phyloP scores from a whole-genome alignment of 1,140 invertebrate genomes.

The Heliconius hermathena region DNA sequence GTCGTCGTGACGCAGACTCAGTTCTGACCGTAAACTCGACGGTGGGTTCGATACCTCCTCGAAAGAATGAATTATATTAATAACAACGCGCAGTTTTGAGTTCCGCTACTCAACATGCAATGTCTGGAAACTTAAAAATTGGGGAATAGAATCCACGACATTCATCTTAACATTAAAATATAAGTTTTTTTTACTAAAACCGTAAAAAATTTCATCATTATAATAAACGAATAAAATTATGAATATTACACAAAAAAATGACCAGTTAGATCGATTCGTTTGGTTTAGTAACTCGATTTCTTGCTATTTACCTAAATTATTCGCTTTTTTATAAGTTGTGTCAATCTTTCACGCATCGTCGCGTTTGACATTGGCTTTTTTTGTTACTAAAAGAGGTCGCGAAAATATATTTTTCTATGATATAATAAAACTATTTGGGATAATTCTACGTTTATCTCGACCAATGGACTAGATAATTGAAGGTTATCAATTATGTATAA shows the following conservation, averaged over 20 bases:
- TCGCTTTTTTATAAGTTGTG: conserved; percentile 71
- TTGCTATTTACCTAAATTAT: conserved; percentile 77
- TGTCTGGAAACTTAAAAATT: too few relatives aligned
- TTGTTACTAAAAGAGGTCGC: conserved; percentile 66
- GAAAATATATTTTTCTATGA: conserved; percentile 53
- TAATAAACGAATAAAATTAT: conserved; percentile 40
- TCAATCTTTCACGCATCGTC: conserved; percentile 73
- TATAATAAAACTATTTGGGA: conserved; percentile 49
- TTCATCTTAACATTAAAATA: too few relatives aligned
- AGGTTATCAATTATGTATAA: conserved; percentile 36
- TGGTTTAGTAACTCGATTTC: conserved; percentile 74
- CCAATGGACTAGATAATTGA: conserved; percentile 45
- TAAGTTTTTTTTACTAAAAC: not conserved
- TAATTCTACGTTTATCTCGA: conserved; percentile 38
- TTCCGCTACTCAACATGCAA: too few relatives aligned
- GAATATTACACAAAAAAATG: conserved; percentile 57
- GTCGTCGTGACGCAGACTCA: too few relatives aligned
- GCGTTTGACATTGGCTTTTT: conserved; percentile 70
- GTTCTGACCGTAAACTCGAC: too few relatives aligned
- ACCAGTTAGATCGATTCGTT: conserved; percentile 48
- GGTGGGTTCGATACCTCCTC: too few relatives aligned
- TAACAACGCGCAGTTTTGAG: too few relatives aligned
- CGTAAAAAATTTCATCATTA: not conserved
- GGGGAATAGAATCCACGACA: too few relatives aligned
- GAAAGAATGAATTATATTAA: too few relatives aligned